These are phyloP conservation scores for Tipula confusa DNA, from an alignment of 2,888 invertebrate species.

Conservation along the genomic window DNA sequence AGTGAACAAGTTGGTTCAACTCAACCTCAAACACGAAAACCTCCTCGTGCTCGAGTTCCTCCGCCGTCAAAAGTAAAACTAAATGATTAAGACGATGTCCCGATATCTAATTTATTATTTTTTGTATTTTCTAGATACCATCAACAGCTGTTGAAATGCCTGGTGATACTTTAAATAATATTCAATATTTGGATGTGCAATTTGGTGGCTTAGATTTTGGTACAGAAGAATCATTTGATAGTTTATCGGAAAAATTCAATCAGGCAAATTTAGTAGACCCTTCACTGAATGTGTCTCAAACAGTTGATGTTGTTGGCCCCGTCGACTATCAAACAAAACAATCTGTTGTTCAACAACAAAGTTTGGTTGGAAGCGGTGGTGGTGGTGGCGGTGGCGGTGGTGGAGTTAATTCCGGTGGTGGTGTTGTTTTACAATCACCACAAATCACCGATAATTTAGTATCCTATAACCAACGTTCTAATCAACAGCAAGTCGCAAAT, in stretches of 20 bases:
- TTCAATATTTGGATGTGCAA: slow-evolving; percentile 83
- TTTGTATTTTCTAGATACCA: slow-evolving; percentile 73
- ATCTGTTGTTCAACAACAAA: slow-evolving; percentile 37
- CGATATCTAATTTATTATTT: slow-evolving; percentile 31
- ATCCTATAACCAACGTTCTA: slow-evolving; percentile 44
- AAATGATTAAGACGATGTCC: not conserved
- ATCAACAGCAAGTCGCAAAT: slow-evolving; percentile 41
- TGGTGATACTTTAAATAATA: slow-evolving; percentile 70
- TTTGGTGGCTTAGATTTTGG: slow-evolving; percentile 84
- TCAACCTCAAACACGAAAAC: slow-evolving; percentile 52
- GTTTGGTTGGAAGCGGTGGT: slow-evolving; percentile 31
- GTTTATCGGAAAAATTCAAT: slow-evolving; percentile 48
- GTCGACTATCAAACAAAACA: slow-evolving; percentile 46
- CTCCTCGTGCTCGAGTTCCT: slow-evolving; percentile 70
- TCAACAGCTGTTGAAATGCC: slow-evolving; percentile 96
- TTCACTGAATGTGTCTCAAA: slow-evolving; percentile 42
- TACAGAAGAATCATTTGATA: slow-evolving; percentile 50
- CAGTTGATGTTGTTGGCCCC: not conserved
- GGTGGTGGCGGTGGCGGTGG: not conserved
- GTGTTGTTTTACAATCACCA: slow-evolving; percentile 36
- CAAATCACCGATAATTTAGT: slow-evolving; percentile 46
- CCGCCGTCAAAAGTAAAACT: slow-evolving; percentile 72
- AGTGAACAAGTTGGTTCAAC: slow-evolving; percentile 40
- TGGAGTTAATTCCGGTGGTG: not conserved
- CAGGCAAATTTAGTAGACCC: slow-evolving; percentile 44